Percentiles rank a stretch among this genome's conserved stretches.
Evolutionary conservation across 2,797 vertebrate species (phyloP).

Genomic region (Mycteria americana): DNA sequence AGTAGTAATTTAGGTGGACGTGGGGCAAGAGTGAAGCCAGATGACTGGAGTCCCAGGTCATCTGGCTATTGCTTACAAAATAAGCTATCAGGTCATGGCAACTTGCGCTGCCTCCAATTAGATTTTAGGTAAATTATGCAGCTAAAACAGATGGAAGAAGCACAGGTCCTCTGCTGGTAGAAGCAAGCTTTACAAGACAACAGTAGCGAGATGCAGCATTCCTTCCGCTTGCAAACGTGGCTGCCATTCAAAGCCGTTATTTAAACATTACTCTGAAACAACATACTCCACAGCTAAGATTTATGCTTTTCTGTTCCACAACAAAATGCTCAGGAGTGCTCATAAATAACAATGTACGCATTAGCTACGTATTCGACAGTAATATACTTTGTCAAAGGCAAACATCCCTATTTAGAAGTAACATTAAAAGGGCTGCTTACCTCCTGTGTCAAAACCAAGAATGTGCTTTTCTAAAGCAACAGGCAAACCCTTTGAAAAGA

Average conservation of each 20-base stretch:
- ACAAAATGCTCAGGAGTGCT: background rate
- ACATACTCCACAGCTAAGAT: background rate
- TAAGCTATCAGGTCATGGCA: background rate
- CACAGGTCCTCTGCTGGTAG: constrained; percentile 43
- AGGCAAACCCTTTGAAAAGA: constrained; percentile 84
- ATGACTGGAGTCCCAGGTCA: background rate
- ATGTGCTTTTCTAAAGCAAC: constrained; percentile 92
- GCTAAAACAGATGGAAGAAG: background rate
- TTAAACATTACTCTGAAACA: background rate
- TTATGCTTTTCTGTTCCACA: background rate
- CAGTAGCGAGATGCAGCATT: background rate
- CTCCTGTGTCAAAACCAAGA: constrained; percentile 97
- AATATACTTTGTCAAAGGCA: background rate
- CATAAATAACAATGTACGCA: background rate
- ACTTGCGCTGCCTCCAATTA: accelerated
- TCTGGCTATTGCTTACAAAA: background rate
- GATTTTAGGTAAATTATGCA: background rate
- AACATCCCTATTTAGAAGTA: background rate
- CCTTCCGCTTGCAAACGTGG: background rate
- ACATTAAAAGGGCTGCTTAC: constrained; percentile 74
- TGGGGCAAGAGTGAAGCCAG: background rate
- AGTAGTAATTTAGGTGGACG: background rate
- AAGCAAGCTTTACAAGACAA: background rate
- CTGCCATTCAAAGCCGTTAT: background rate
- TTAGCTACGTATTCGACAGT: background rate